These are phyloP conservation scores for Dendrophyllia cribrosa DNA, from an alignment of 64 coral and sea anemone genomes.

Conservation along the genomic window DNA sequence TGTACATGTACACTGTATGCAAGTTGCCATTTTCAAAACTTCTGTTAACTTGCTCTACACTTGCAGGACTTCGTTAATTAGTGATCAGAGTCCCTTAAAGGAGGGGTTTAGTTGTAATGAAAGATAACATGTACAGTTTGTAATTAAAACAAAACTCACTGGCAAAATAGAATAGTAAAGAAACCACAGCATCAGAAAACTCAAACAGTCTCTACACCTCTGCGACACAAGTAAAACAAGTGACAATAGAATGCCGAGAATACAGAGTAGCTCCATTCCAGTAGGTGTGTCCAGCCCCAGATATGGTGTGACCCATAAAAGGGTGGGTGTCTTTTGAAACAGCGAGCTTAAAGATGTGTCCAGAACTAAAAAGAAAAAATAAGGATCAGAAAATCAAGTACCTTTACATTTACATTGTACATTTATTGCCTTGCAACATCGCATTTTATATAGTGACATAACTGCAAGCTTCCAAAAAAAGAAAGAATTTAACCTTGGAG, in stretches of 20 bases:
- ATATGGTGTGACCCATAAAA: slow-evolving; percentile 83
- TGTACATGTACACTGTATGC: too few species aligned
- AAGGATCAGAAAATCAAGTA: neutral
- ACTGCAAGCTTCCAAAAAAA: too few species aligned
- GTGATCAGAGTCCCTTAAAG: too few species aligned
- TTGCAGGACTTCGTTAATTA: too few species aligned
- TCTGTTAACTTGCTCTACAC: too few species aligned
- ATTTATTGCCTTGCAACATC: too few species aligned
- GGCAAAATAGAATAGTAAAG: slow-evolving; percentile 89
- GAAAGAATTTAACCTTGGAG: too few species aligned
- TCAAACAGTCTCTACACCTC: slow-evolving; percentile 76
- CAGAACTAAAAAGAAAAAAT: slow-evolving; percentile 17
- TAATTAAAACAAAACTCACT: slow-evolving; percentile 18
- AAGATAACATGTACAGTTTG: too few species aligned
- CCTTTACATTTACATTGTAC: too few species aligned
- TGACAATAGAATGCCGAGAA: slow-evolving; percentile 76
- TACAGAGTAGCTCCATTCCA: slow-evolving; percentile 92
- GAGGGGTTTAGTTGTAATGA: too few species aligned
- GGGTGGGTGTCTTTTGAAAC: slow-evolving; percentile 74
- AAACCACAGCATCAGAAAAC: slow-evolving; percentile 80
- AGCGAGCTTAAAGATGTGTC: slow-evolving; percentile 63
- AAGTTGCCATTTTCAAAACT: too few species aligned
- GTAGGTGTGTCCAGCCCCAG: slow-evolving; percentile 81
- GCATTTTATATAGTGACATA: too few species aligned
- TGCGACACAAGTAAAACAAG: slow-evolving; percentile 81